These are phyloP conservation scores for Copidosoma floridanum DNA, from an alignment of 1,140 invertebrate species.

Conservation along the genomic window DNA sequence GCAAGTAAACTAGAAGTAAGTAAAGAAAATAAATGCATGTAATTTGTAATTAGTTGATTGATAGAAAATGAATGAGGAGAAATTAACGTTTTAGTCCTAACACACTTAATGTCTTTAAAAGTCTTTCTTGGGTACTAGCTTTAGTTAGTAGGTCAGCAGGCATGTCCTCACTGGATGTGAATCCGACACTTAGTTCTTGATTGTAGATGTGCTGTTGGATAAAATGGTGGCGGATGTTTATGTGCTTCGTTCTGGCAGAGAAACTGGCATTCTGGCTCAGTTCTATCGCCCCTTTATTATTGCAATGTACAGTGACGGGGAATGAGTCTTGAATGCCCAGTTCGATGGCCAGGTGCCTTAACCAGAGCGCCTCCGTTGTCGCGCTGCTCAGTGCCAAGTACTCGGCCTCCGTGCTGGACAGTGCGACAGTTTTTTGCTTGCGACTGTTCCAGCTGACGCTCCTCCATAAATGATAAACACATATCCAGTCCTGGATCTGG, in stretches of 20 bases:
- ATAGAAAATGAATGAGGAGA: too few species aligned
- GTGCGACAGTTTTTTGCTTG: slow-evolving; percentile 1
- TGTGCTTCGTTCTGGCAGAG: not conserved
- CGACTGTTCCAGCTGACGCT: not conserved
- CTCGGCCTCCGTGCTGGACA: not conserved
- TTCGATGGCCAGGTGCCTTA: not conserved
- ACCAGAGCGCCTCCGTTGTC: not conserved
- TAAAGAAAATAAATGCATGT: too few species aligned
- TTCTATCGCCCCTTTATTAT: not conserved
- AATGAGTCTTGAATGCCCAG: not conserved
- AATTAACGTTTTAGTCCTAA: too few species aligned
- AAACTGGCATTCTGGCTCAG: not conserved
- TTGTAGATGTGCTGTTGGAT: not conserved
- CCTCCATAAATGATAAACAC: not conserved
- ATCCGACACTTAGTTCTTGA: not conserved
- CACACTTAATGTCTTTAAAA: too few species aligned
- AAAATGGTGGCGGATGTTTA: not conserved
- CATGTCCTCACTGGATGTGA: not conserved
- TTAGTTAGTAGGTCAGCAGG: not conserved
- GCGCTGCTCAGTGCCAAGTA: not conserved
- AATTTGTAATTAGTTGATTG: too few species aligned
- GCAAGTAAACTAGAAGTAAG: too few species aligned
- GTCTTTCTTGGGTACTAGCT: too few species aligned
- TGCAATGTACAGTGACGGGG: not conserved
- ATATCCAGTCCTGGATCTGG: not conserved